Base-by-base conservation (phyloP, 2,113 vertebrate species). In the Pseudorectes ferrugineus region DNA sequence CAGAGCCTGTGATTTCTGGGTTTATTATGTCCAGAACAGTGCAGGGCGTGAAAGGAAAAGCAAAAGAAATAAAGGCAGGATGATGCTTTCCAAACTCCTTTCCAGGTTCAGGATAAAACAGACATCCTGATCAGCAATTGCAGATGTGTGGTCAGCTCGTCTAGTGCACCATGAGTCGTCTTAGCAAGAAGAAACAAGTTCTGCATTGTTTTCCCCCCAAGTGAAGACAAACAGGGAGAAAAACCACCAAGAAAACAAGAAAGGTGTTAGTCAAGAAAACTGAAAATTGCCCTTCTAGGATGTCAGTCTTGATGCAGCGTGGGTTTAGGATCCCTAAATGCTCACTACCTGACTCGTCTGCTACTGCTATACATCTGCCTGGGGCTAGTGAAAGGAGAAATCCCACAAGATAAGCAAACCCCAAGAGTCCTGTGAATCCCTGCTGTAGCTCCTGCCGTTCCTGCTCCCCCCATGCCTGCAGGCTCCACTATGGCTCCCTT, bases 291-390 rank as follows among this genome's bases (percentile, higher is more conserved):
- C 86, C 5, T 63, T 86, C 49, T 38, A 63, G 46, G 22, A 80
- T 29, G 19, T 33, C 2, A 3, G 22, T 33, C 38, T 58, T 80
- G 45, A 29, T 73, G 12, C 3, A 80, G 42, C 0, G 0, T n/a
- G 75, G 20, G 14, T 70, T 77, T 84, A 45, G 29, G 25, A 18
- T 85, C 36, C 43, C 57, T n/a, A 45, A 36, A 29, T 49, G 3
- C 49, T 61, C 2, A 0, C 35, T 29, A 14, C 12, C 38, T 78
- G 42, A n/a, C 14, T 65, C 31, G 24, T 76, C 38, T 83, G 40
- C 40, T 68, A 26, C 25, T 57, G 8, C 22, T 22, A 4, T 10
- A 12, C 23, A 21, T 20, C 43, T 74, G 20, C 15, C 66, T 36
- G 17, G n/a, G 28, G 22, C 15, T 67, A 54, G 35, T 45, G 36